These are phyloP conservation scores for Pseudomyrmex dendroicus DNA, from an alignment of 1,140 invertebrate genomes.

Conservation along the genomic window DNA sequence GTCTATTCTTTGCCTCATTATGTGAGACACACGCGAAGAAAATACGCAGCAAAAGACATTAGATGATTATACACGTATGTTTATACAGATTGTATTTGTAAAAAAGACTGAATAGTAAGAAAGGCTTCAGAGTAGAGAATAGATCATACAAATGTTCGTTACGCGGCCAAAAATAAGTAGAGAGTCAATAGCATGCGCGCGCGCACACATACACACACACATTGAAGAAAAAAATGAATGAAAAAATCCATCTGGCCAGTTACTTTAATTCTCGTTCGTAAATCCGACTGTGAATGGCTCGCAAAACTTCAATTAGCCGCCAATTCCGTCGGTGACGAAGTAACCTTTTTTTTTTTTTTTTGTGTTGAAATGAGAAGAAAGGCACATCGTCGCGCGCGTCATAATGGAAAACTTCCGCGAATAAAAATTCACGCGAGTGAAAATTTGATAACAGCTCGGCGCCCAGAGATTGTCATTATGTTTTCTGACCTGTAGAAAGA, in stretches of 20 bases:
- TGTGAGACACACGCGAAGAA: not conserved
- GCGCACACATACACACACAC: no score
- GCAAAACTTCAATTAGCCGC: conserved; percentile 44
- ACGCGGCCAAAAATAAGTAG: conserved; percentile 9
- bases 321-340: conserved; percentile 33
- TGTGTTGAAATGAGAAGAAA: not conserved
- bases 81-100: not conserved
- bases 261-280: conserved; percentile 44
- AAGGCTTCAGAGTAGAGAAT: not conserved
- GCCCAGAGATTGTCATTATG: not conserved
- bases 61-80: not conserved
- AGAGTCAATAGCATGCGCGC: conserved; percentile 1
- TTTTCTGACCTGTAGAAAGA: not conserved
- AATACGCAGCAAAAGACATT: not conserved
- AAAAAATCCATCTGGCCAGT: conserved; percentile 28
- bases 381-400: not conserved
- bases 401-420: conserved; percentile 29
- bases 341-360: not conserved
- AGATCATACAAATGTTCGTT: conserved; percentile 35
- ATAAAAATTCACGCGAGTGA: not conserved
- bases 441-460: not conserved
- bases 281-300: conserved; percentile 40
- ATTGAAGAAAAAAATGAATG: no score
- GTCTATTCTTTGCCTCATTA: not conserved
- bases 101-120: not conserved